These are phyloP conservation scores for Cherax destructor DNA, from an alignment of 1,140 invertebrate species.

Conservation along the genomic window DNA sequence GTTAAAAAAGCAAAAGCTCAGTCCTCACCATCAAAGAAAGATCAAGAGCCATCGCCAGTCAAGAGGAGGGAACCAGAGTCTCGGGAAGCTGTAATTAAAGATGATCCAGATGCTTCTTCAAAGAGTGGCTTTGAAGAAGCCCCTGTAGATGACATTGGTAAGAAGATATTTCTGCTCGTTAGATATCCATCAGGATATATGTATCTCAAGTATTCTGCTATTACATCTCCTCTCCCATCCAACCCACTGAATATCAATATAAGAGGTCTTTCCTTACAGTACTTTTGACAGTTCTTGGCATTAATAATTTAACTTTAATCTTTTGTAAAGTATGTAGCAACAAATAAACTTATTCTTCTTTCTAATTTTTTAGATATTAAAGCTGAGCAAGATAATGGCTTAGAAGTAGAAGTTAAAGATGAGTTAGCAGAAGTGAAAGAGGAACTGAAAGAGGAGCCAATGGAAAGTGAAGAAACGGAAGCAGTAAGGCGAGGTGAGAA, in stretches of 20 bases:
- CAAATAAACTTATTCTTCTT: too few species aligned
- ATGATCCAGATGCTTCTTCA: background rate
- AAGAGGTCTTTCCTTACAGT: too few species aligned
- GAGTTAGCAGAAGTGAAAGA: constrained; percentile 5
- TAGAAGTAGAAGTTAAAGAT: background rate
- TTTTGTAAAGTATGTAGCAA: too few species aligned
- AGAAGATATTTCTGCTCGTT: background rate
- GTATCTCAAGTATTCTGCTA: background rate
- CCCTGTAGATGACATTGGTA: background rate
- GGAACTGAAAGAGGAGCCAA: constrained; percentile 6
- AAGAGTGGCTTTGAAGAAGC: background rate
- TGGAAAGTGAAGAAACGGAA: too few species aligned
- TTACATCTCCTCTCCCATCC: too few species aligned
- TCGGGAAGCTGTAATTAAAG: background rate
- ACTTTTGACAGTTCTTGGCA: too few species aligned
- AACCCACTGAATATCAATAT: constrained; percentile 51
- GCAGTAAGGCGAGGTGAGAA: too few species aligned
- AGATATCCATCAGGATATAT: too few species aligned
- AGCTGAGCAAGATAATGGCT: too few species aligned
- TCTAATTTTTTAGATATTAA: too few species aligned
- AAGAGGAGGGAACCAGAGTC: background rate
- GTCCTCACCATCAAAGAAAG: background rate
- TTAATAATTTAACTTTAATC: too few species aligned
- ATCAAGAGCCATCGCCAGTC: background rate
- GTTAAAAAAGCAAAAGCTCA: background rate